Base-by-base conservation (phyloP, 2,888 invertebrate species). In the Quadroppia sp. region DNA sequence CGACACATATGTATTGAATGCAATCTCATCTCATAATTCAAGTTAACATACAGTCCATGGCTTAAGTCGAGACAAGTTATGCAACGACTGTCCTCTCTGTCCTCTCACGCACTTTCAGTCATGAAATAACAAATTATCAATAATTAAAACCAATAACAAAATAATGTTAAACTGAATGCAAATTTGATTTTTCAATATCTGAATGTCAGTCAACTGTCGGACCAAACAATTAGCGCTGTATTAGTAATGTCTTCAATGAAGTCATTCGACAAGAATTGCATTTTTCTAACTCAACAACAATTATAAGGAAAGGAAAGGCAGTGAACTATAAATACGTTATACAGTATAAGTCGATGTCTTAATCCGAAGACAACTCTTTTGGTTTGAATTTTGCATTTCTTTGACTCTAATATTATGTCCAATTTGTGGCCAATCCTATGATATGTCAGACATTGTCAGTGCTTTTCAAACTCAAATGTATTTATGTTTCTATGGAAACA, bases 401-500 rank as follows among this genome's bases (percentile, higher is more conserved):
- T 59, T 15, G 50, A 20, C 13, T 23, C 28, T 59, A 11, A 23
- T n/a, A 59, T 50, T 59, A 59, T 28, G 11, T 36, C 9, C 36
- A 36, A 59, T 23, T 20, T 56, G 28, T 32, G 28, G 23, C 30
- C 50, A 50, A 28, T 30, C 15, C n/a, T 64, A 30, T 64, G 64
- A 64, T 36, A 64, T 64, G 11, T 64, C 64, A 64, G 20, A 20
- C 20, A n/a, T 15, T 64, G 11, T 64, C 64, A 64, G 20, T 50
- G 50, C 36, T 15, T 32, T 28, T 64, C 32, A 20, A 64, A 15
- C 20, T 23, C 17, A 36, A 17, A 36, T 64, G 36, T 30, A 64
- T 64, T 50, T 64, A 36, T 64, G 36, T 64, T 11, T 32, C 32
- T 36, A 64, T 64, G 64, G 36, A 64, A 64, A 64, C 36, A 64